Evolutionary conservation across 2,113 vertebrate genomes (phyloP), one percentile per base, ranked within the genome.

Genomic region (Girardinichthys multiradiatus): DNA sequence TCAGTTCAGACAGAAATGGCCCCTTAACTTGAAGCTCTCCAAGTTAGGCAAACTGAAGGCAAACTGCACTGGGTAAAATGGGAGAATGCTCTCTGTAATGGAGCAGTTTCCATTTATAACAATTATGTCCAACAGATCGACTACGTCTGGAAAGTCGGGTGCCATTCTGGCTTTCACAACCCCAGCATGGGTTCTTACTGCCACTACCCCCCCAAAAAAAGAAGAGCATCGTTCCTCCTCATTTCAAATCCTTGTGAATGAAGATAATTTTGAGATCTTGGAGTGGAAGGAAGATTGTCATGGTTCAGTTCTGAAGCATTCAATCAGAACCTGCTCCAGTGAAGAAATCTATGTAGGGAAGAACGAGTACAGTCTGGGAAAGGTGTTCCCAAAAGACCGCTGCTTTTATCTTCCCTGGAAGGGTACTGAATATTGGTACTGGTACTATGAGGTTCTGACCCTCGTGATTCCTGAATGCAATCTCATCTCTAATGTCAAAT

Each of bases 201-300:
- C 39, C 63, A 66, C 26, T 91, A 90, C 45, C 61, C 88, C 11
- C 27, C 63, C 21, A 45, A 26, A 3, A 15, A 77, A 4, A 48
- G n/a, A 65, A 31, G 87, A 87, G 73, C 62, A 84, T 54, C 29
- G 33, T 17, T 74, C 33, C 12, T 15, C 10, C 4, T 37, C 71
- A 6, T 91, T 91, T 68, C 60, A 90, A 9, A 17, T 91, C 57
- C 81, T 93, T 48, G 84, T 89, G 42, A 93, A 93, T 54, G 69
- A 70, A 70, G 80, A 91, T 66, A 74, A 88, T 27, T 92, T 93
- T 79, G 92, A 93, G 77, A 72, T 88, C 30, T 21, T 92, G 72
- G 64, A 81, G 54, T 93, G 92, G 92, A 84, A 81, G 58, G 37
- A 62, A 0, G 91, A 30, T 24, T 76, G 72, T 1, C 65, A 65